These are phyloP conservation scores for Leptobrachium ailaonicum DNA, from an alignment of 2,113 vertebrate species.

Conservation along the genomic window DNA sequence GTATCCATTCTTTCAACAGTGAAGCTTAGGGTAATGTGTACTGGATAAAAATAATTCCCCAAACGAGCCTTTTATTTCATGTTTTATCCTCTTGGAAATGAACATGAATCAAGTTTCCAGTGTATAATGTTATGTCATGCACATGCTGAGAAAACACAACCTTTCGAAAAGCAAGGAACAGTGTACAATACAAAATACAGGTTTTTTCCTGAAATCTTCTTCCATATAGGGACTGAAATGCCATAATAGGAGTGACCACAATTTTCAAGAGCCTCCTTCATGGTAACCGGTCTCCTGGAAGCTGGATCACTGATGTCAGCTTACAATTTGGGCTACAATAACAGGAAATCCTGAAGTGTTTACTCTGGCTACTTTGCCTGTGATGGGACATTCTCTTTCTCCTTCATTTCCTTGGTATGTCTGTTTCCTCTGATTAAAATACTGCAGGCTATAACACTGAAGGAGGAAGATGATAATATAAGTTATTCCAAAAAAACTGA, in stretches of 20 bases:
- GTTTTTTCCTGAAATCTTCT: constrained; percentile 43
- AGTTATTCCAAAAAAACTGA: background rate
- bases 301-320: constrained; percentile 70
- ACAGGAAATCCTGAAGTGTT: constrained; percentile 79
- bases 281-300: constrained; percentile 58
- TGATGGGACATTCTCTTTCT: constrained; percentile 66
- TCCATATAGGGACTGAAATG: constrained; percentile 72
- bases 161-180: constrained; percentile 52
- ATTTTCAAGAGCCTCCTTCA: constrained; percentile 50
- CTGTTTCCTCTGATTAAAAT: constrained; percentile 77
- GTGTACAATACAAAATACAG: constrained; percentile 20
- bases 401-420: constrained; percentile 68
- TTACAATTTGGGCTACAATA: constrained; percentile 74
- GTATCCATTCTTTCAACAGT: no score
- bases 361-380: constrained; percentile 67
- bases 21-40: no score
- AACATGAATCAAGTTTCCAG: constrained; percentile 55
- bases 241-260: constrained; percentile 17
- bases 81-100: constrained; percentile 2
- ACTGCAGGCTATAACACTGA: constrained; percentile 58
- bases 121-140: constrained; percentile 57
- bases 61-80: no score
- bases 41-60: no score
- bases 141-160: constrained; percentile 57
- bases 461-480: constrained; percentile 53